Percentiles rank a stretch among this genome's conserved stretches.
phyloP scores from a whole-genome alignment of 2,888 invertebrate genomes.

The Conomelus anceps region DNA sequence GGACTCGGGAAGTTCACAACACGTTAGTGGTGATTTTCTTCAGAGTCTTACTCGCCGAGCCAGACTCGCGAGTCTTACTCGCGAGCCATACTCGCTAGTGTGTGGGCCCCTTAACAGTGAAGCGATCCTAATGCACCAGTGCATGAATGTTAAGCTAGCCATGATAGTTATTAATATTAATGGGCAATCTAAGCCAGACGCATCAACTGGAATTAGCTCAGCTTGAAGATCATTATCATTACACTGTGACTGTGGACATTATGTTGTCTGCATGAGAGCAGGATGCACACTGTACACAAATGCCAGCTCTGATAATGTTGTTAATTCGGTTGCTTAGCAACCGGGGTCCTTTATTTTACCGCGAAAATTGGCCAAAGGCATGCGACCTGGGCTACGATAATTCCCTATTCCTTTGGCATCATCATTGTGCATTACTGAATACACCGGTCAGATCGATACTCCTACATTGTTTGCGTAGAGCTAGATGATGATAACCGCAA shows the following conservation, averaged over 20 bases:
- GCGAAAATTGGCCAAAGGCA: background rate
- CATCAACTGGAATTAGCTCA: background rate
- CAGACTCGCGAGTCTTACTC: no score
- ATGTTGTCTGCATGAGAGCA: background rate
- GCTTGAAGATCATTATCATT: background rate
- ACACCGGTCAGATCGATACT: background rate
- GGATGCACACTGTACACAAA: background rate
- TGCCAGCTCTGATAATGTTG: background rate
- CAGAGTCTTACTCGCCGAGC: no score
- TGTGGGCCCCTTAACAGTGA: no score
- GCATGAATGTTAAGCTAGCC: background rate
- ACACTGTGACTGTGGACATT: background rate
- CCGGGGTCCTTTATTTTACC: background rate
- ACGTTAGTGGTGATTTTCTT: no score
- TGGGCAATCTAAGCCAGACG: background rate
- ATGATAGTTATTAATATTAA: background rate
- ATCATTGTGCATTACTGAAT: background rate
- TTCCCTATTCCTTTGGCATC: background rate
- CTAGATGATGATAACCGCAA: background rate
- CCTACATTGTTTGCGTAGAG: background rate
- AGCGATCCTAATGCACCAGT: background rate
- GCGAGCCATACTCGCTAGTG: no score
- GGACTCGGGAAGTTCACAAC: no score
- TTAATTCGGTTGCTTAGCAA: background rate
- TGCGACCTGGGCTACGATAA: background rate